Conservation (phyloP, 1,140 invertebrate species). For the Muscidifurax raptorellus region DNA sequence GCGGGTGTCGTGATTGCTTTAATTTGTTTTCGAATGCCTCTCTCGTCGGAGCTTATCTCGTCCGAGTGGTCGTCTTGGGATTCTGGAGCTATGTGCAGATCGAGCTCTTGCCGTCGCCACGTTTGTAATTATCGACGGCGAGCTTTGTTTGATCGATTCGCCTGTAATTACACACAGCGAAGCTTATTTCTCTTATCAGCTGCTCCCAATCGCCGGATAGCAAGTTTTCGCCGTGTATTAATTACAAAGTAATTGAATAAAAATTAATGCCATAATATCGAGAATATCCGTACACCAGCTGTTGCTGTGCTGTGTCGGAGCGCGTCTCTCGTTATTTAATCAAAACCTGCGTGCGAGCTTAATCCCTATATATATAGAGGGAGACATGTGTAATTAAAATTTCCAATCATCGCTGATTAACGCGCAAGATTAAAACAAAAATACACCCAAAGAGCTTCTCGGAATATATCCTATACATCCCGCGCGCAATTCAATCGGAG, state of each 20-base stretch:
- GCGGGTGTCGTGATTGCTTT: slow-evolving; percentile 47
- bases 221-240: background rate
- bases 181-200: background rate
- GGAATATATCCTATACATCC: too few species aligned
- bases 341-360: background rate
- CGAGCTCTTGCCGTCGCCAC: background rate
- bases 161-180: background rate
- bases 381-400: background rate
- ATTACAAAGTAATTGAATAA: slow-evolving; percentile 7
- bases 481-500: too few species aligned
- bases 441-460: background rate
- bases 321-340: background rate
- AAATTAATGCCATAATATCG: slow-evolving; percentile 18
- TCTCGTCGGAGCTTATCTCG: background rate
- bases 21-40: slow-evolving; percentile 50
- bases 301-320: background rate
- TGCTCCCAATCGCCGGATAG: background rate
- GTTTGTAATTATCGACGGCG: slow-evolving; percentile 13
- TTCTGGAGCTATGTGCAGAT: too few species aligned
- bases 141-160: slow-evolving; percentile 25
- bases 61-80: background rate
- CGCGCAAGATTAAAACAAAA: background rate
- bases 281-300: background rate
- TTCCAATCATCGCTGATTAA: background rate
- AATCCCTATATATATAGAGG: background rate